These are phyloP conservation scores for Epinephelus moara DNA, from an alignment of 2,113 vertebrate genomes.

Conservation along the genomic window DNA sequence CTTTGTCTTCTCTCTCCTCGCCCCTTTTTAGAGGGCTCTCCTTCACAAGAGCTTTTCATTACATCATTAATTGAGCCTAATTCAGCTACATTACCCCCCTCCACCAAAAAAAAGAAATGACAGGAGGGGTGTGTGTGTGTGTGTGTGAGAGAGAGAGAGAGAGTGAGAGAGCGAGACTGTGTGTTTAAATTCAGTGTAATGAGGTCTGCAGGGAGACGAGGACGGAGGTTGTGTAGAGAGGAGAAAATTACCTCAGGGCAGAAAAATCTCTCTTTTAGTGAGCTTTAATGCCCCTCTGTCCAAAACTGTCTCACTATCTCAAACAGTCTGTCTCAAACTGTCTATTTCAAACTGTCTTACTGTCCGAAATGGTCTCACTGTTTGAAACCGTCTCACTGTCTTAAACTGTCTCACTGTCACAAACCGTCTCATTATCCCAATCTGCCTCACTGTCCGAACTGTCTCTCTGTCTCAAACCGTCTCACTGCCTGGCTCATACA, in stretches of 20 bases:
- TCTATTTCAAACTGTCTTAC: conserved; percentile 6
- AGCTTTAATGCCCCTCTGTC: conserved; percentile 52
- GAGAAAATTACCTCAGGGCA: conserved; percentile 92
- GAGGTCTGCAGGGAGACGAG: conserved; percentile 92
- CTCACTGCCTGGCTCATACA: background rate
- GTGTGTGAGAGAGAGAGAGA: conserved; percentile 25
- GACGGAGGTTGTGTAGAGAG: conserved; percentile 88
- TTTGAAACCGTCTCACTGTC: background rate
- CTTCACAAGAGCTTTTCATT: conserved; percentile 86
- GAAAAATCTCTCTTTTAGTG: conserved; percentile 82
- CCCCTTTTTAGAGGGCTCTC: conserved; percentile 21
- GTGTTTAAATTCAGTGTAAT: conserved; percentile 90
- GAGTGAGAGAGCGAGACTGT: conserved; percentile 27
- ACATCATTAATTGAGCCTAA: conserved; percentile 93
- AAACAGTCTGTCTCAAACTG: background rate
- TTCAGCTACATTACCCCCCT: conserved; percentile 87
- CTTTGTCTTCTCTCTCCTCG: conserved; percentile 68
- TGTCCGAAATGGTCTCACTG: background rate
- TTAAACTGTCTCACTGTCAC: background rate
- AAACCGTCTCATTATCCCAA: background rate
- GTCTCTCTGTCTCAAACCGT: background rate
- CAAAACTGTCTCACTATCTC: background rate
- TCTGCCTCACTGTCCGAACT: background rate
- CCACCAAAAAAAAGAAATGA: background rate
- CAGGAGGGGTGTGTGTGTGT: conserved; percentile 14